Conservation (phyloP, 2,113 vertebrate species). For the Clarias macrocephalus region DNA sequence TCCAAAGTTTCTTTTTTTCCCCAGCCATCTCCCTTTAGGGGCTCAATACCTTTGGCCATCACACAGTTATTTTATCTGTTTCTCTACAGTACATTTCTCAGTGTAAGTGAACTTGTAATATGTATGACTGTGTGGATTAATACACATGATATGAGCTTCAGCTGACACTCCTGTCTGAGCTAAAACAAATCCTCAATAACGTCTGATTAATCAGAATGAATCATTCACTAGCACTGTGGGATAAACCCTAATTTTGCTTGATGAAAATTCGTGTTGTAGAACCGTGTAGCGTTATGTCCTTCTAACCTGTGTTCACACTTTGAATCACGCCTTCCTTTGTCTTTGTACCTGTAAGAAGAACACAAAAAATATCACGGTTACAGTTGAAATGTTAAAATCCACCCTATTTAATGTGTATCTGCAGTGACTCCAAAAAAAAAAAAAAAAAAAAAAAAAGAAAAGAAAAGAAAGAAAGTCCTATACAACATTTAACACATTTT, state of each 20-base stretch:
- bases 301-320: conserved; percentile 86
- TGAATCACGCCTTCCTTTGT: conserved; percentile 91
- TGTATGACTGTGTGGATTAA: not conserved
- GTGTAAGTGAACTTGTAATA: not conserved
- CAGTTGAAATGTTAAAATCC: not conserved
- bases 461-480: too few species aligned
- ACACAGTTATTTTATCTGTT: not conserved
- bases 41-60: not conserved
- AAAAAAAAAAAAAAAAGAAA: not conserved
- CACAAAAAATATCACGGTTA: not conserved
- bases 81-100: not conserved
- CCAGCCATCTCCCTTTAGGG: too few species aligned
- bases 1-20: too few species aligned
- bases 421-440: not conserved
- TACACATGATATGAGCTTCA: not conserved
- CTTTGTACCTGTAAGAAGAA: conserved; percentile 80
- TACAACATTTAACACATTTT: not conserved
- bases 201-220: not conserved
- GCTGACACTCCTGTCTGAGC: not conserved
- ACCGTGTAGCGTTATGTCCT: not conserved
- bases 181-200: not conserved
- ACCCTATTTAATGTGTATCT: not conserved
- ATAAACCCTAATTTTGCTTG: not conserved
- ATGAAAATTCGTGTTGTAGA: not conserved
- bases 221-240: not conserved